These are phyloP conservation scores for Chunga burmeisteri DNA, from an alignment of 2,113 vertebrate genomes.

Conservation along the genomic window DNA sequence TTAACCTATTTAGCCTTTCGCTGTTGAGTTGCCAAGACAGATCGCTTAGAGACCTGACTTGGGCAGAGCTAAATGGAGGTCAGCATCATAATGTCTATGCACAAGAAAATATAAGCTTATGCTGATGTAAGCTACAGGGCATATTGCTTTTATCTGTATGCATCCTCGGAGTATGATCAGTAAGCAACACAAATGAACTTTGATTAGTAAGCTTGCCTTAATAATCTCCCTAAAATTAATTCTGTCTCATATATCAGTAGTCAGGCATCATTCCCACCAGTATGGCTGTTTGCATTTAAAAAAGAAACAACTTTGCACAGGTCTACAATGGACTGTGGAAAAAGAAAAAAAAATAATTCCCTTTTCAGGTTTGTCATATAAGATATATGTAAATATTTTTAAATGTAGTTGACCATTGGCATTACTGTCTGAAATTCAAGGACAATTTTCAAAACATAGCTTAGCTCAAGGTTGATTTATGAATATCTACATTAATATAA, in stretches of 20 bases:
- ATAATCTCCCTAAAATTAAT: neutral
- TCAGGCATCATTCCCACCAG: neutral
- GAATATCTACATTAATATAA: neutral
- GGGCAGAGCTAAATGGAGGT: neutral
- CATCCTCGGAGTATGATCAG: neutral
- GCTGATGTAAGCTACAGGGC: neutral
- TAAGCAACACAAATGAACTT: neutral
- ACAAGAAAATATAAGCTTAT: neutral
- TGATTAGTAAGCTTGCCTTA: neutral
- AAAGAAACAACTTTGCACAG: neutral
- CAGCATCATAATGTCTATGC: neutral
- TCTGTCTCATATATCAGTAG: neutral
- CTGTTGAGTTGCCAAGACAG: neutral
- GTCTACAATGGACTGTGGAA: neutral
- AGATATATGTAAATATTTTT: neutral
- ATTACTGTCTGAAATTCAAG: neutral
- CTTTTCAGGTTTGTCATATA: neutral
- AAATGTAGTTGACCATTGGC: neutral
- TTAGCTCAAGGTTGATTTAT: neutral
- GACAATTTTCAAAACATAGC: neutral
- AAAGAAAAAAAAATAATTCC: neutral
- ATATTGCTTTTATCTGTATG: neutral
- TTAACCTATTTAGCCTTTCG: neutral
- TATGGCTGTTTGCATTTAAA: neutral
- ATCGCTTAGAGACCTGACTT: neutral